phyloP scores from a whole-genome alignment of 2,888 invertebrate genomes.

The Selenia dentaria region DNA sequence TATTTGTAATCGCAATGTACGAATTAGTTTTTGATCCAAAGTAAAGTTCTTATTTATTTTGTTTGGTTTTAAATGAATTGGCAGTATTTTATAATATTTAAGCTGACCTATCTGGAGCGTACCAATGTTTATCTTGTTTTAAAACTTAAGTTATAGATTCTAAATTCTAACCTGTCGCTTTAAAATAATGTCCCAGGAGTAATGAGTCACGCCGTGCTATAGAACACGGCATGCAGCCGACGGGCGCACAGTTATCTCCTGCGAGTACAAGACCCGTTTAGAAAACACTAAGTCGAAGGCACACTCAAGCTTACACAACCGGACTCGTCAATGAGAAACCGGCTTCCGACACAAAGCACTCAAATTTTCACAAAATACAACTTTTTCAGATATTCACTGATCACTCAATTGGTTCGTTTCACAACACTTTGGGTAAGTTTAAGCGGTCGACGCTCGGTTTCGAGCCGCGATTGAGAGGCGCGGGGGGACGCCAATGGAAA shows the following conservation, averaged over 20 bases:
- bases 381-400: conserved; percentile 12
- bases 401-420: conserved; percentile 39
- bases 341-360: conserved; percentile 43
- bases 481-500: conserved; percentile 35
- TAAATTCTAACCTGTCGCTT: not conserved
- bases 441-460: conserved; percentile 40
- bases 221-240: conserved; percentile 25
- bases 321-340: conserved; percentile 59
- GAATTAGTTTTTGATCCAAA: no score
- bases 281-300: conserved; percentile 51
- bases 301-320: conserved; percentile 44
- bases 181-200: not conserved
- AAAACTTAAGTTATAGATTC: no score
- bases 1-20: no score
- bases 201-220: conserved; percentile 34
- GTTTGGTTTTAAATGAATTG: no score
- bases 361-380: conserved; percentile 45
- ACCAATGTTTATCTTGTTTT: no score
- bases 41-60: no score
- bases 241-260: conserved; percentile 40
- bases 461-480: conserved; percentile 41
- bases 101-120: no score
- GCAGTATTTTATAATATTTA: no score
- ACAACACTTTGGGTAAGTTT: conserved; percentile 41
- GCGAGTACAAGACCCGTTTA: conserved; percentile 54